phyloP scores from a whole-genome alignment of 2,797 vertebrate species.

The Betta splendens region DNA sequence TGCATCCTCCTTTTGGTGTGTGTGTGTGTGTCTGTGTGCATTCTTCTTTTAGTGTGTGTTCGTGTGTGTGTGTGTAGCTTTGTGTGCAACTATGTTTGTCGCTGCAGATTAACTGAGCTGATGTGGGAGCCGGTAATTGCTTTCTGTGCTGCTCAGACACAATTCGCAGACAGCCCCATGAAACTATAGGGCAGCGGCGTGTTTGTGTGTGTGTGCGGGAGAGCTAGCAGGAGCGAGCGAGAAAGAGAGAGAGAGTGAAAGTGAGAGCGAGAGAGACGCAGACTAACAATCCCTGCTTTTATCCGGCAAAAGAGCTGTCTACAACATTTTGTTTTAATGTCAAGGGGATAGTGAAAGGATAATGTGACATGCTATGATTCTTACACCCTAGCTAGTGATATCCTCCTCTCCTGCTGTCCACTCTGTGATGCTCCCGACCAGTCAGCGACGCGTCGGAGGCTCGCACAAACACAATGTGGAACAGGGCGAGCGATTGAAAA shows the following conservation, averaged over 20 bases:
- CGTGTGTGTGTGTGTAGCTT: conserved; percentile 20
- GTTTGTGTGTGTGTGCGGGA: not conserved
- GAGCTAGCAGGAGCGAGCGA: not conserved
- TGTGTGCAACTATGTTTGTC: conserved; percentile 39
- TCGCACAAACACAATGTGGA: conserved; percentile 45
- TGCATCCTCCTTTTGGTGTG: conserved; percentile 37
- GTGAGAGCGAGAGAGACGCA: conserved; percentile 6
- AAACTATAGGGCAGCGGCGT: conserved; percentile 30
- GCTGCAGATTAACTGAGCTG: conserved; percentile 49
- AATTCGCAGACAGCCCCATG: conserved; percentile 36
- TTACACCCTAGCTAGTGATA: conserved; percentile 19
- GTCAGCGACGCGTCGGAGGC: conserved; percentile 41
- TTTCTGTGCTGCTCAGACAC: conserved; percentile 54
- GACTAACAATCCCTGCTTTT: conserved; percentile 13
- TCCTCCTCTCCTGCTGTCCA: conserved; percentile 17
- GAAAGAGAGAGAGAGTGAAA: no score
- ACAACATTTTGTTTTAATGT: conserved; percentile 45
- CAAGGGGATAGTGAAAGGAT: conserved; percentile 29
- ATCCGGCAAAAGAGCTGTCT: conserved; percentile 35
- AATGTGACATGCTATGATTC: conserved; percentile 34
- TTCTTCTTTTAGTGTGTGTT: conserved; percentile 6
- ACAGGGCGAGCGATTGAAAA: conserved; percentile 36
- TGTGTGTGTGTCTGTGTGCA: conserved; percentile 9
- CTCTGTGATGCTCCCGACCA: conserved; percentile 25
- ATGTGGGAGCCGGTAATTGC: conserved; percentile 67